Evolutionary conservation across 2,888 invertebrate genomes (phyloP).

Genomic region (Melangyna quadrimaculata): DNA sequence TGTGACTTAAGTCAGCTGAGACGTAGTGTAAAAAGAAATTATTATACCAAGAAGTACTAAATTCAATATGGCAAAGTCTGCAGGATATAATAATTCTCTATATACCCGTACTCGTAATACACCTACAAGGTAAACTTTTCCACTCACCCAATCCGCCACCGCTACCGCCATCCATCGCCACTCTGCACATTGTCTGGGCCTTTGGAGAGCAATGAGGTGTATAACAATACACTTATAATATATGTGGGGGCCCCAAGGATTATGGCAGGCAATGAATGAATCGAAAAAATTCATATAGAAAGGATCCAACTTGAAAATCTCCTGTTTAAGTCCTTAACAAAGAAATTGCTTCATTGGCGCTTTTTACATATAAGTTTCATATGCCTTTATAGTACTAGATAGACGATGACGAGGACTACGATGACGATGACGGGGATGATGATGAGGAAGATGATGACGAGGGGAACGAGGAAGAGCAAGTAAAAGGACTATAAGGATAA

Average conservation of each 20-base stretch:
- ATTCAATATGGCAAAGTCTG: conserved; percentile 71
- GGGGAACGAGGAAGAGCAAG: neutral
- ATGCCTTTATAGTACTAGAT: too few relatives aligned
- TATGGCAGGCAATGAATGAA: conserved; percentile 71
- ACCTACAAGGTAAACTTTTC: conserved; percentile 70
- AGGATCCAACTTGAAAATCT: conserved; percentile 72
- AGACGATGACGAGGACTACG: neutral
- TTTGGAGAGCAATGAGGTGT: conserved; percentile 71
- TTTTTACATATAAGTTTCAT: conserved; percentile 70
- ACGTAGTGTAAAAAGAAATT: conserved; percentile 20
- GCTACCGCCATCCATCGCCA: neutral
- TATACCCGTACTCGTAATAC: conserved; percentile 17
- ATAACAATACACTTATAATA: conserved; percentile 68
- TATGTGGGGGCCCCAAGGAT: conserved; percentile 52
- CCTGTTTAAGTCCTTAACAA: conserved; percentile 71
- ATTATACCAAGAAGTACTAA: conserved; percentile 48
- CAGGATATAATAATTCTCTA: conserved; percentile 55
- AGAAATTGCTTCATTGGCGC: conserved; percentile 73
- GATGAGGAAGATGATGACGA: neutral
- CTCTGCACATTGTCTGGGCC: conserved; percentile 60
- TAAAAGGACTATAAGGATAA: conserved; percentile 36
- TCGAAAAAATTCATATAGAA: conserved; percentile 70
- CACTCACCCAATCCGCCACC: conserved; percentile 42
- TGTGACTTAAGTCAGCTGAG: neutral
- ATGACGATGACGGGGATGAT: neutral